Evolutionary conservation across 2,113 vertebrate species (phyloP), one percentile per base, ranked within the genome.

Genomic region (Ammodramus savannarum): DNA sequence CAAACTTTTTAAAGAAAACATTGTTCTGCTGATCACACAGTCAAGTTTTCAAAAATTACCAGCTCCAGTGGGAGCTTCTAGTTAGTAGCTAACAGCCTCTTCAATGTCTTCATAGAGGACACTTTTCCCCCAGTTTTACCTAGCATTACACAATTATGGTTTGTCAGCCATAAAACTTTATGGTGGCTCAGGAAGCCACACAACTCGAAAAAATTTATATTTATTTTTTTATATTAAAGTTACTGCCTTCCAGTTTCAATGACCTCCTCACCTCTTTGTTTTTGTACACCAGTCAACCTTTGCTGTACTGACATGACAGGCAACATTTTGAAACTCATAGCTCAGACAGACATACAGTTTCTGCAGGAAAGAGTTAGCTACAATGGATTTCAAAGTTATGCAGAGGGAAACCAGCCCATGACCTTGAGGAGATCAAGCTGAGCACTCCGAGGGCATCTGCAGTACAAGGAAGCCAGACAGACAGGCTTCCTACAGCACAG

Each of bases 171-270:
- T 8, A 76, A 76, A 73, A 80, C 18, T 43, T 62, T 9, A n/a
- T 43, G 39, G 25, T 23, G 21, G 55, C 51, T 87, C 23, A 74
- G 36, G 73, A 84, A 89, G 65, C 17, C 34, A 55, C 6, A 13
- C 2, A 6, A 46, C 43, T 72, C 22, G n/a, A 73, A 43, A 31
- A 25, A 14, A 46, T 1, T 36, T 0, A 2, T 8, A 8, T 20
- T 29, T 25, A 2, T 23, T 52, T 39, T 43, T 41, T 25, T 20
- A 51, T 44, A 39, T 52, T 69, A 29, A 59, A 61, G 65, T 77
- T 66, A 39, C 25, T 63, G 34, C 18, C 34, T 87, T 75, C 51
- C 32, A 85, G 17, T 87, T 81, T 43, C 21, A 89, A 36, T 31
- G 7, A 69, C 14, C 41, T 84, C 43, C 14, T 79, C 39, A 52